Conservation (phyloP, 2,113 vertebrate genomes). For the Caretta caretta region DNA sequence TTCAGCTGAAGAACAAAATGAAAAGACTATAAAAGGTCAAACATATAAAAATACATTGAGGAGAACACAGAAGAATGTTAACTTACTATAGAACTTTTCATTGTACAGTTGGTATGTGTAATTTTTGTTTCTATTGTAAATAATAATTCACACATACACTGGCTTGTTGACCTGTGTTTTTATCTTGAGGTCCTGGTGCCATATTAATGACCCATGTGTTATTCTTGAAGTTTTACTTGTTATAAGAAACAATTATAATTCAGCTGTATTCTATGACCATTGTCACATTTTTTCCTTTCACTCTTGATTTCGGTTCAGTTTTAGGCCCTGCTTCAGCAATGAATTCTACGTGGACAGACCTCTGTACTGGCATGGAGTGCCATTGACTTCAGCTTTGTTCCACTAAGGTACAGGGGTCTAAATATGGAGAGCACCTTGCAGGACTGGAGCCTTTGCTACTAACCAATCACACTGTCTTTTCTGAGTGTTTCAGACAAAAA, state of each 20-base stretch:
- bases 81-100: constrained; percentile 62
- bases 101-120: constrained; percentile 27
- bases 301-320: constrained; percentile 12
- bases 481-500: background rate
- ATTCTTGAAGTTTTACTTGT: constrained; percentile 34
- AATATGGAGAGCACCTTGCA: background rate
- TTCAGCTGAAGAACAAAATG: constrained; percentile 66
- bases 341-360: background rate
- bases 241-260: constrained; percentile 26
- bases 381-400: background rate
- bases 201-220: constrained; percentile 46
- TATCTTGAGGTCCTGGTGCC: background rate
- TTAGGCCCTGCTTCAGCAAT: background rate
- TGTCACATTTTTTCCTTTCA: constrained; percentile 10
- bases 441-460: background rate
- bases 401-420: background rate
- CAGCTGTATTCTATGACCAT: constrained; percentile 5
- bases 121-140: constrained; percentile 45
- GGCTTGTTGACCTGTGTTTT: background rate
- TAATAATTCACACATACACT: constrained; percentile 50
- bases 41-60: constrained; percentile 72
- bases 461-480: background rate
- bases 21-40: constrained; percentile 71
- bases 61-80: constrained; percentile 63
- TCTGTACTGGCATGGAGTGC: background rate